Percentiles rank a stretch among this genome's conserved stretches.
Evolutionary conservation across 1,140 invertebrate genomes (phyloP).

Genomic region (Hycleus phaleratus): DNA sequence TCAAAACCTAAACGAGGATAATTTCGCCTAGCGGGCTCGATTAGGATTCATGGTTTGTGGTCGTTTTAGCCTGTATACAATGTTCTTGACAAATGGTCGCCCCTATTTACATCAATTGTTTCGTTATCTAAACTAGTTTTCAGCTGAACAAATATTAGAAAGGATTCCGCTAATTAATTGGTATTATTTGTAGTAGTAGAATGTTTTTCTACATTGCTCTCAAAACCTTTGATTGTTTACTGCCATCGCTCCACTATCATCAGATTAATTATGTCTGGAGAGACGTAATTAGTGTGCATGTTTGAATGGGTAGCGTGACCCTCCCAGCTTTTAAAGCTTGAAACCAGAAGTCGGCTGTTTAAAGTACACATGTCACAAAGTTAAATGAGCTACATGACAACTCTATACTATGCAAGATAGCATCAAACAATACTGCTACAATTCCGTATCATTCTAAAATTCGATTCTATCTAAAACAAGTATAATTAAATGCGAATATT

Average conservation of each 20-base stretch:
- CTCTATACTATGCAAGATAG: conserved; percentile 10
- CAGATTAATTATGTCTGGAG: conserved; percentile 27
- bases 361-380: conserved; percentile 28
- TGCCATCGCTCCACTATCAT: conserved; percentile 8
- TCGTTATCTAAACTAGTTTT: conserved; percentile 11
- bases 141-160: background rate
- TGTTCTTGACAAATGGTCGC: conserved; percentile 10
- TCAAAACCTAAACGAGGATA: background rate
- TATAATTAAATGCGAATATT: too few species aligned
- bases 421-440: too few species aligned
- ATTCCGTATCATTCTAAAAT: too few species aligned
- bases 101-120: conserved; percentile 11
- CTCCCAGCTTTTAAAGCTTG: conserved; percentile 16
- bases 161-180: conserved; percentile 6
- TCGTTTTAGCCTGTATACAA: conserved; percentile 9
- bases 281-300: conserved; percentile 30
- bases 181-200: too few species aligned
- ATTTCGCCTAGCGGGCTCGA: conserved; percentile 9
- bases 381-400: conserved; percentile 29
- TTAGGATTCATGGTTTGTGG: conserved; percentile 10
- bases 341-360: conserved; percentile 13
- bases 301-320: conserved; percentile 23
- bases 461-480: too few species aligned
- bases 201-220: background rate
- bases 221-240: conserved; percentile 6